Evolutionary conservation across 2,888 invertebrate genomes (phyloP).

Genomic region (Agrotis puta): DNA sequence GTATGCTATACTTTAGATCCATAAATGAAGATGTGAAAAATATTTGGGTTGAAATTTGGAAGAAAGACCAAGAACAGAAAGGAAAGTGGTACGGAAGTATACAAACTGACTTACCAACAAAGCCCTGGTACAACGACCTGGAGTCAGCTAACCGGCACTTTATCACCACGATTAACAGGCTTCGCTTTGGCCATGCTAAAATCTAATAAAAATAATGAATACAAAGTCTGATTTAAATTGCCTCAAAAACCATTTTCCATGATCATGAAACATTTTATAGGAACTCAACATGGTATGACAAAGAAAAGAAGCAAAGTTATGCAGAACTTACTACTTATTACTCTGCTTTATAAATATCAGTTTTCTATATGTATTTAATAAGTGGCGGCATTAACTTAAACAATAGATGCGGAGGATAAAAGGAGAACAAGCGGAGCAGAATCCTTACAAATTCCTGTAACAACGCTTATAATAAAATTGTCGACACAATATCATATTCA

Average conservation of each 20-base stretch:
- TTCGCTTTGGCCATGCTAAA: no score
- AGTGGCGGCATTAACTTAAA: conserved; percentile 43
- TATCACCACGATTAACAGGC: no score
- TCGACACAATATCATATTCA: conserved; percentile 50
- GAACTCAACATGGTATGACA: not conserved
- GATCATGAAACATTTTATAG: not conserved
- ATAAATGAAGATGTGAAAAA: no score
- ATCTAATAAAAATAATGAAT: no score
- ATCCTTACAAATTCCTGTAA: conserved; percentile 57
- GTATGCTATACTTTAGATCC: no score
- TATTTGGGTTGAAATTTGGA: no score
- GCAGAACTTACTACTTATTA: not conserved
- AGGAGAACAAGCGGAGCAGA: conserved; percentile 40
- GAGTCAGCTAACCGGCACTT: no score
- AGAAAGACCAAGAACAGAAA: no score
- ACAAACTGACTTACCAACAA: no score
- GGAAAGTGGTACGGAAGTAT: no score
- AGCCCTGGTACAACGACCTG: no score
- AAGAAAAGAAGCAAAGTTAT: not conserved
- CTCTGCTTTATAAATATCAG: conserved; percentile 34
- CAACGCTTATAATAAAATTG: conserved; percentile 57
- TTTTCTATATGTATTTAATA: conserved; percentile 48
- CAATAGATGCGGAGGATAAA: conserved; percentile 45
- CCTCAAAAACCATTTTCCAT: not conserved
- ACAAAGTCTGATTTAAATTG: not conserved